These are phyloP conservation scores for Falco berigora DNA, from an alignment of 2,797 vertebrate species.

Conservation along the genomic window DNA sequence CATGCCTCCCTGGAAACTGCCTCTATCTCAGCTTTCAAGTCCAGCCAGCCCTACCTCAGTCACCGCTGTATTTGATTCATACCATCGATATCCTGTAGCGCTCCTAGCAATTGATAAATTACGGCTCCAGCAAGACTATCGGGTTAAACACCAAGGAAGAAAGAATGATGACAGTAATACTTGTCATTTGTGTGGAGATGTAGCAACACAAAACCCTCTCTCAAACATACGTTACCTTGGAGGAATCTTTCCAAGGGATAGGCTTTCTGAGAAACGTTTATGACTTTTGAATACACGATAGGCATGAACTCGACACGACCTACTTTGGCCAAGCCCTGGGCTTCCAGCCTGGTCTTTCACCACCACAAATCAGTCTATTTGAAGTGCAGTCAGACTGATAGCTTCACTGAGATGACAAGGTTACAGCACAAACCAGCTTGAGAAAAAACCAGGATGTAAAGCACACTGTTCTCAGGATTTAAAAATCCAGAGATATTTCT, in stretches of 20 bases:
- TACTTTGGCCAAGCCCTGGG: neutral
- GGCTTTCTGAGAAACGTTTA: conserved; percentile 24
- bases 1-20: neutral
- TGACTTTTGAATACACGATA: neutral
- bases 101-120: conserved; percentile 37
- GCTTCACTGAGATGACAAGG: neutral
- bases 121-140: conserved; percentile 1
- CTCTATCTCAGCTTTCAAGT: conserved; percentile 33
- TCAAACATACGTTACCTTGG: neutral
- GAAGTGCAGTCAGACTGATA: neutral
- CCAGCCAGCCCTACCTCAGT: conserved; percentile 10
- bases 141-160: conserved; percentile 37
- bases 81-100: neutral
- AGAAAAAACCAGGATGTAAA: neutral
- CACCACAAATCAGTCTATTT: neutral
- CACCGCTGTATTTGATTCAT: conserved; percentile 1
- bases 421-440: neutral
- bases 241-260: conserved; percentile 23
- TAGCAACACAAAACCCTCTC: neutral
- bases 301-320: conserved; percentile 12
- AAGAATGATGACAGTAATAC: conserved; percentile 47
- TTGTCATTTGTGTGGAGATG: conserved; percentile 10
- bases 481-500: neutral
- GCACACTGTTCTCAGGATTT: neutral
- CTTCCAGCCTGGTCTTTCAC: conserved; percentile 4